These are phyloP conservation scores for Drosophila jambulina DNA, from an alignment of 1,140 invertebrate species.

Conservation along the genomic window DNA sequence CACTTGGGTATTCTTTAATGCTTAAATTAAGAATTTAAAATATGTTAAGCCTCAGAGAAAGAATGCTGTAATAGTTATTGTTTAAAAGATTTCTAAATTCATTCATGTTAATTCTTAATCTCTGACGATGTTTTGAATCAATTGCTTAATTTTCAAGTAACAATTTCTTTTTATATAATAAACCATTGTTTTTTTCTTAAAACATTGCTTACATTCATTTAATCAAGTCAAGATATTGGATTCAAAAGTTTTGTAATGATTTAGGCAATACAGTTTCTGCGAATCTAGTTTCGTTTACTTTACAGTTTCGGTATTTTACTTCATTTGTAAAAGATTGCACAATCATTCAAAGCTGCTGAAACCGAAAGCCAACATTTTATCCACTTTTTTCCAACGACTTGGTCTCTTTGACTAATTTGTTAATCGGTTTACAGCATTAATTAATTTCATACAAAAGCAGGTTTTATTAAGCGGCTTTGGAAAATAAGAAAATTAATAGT, in stretches of 20 bases:
- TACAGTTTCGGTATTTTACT: conserved; percentile 8
- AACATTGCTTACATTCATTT: neutral
- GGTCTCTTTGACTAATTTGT: conserved; percentile 41
- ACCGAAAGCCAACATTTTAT: conserved; percentile 21
- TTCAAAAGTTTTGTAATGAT: neutral
- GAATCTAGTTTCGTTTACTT: conserved; percentile 14
- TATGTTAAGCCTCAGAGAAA: neutral
- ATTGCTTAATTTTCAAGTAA: neutral
- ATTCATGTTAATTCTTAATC: neutral
- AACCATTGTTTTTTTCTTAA: too few relatives aligned
- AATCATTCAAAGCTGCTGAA: conserved; percentile 29
- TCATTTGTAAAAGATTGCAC: conserved; percentile 28
- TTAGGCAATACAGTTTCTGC: conserved; percentile 9
- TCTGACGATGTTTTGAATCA: neutral
- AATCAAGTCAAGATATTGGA: neutral
- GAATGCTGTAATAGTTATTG: neutral
- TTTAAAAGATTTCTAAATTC: too few relatives aligned
- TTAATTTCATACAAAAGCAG: conserved; percentile 23
- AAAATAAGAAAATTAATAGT: neutral
- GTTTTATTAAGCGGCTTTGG: neutral
- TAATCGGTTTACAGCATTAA: conserved; percentile 38
- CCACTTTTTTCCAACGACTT: conserved; percentile 10
- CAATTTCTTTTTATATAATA: too few relatives aligned
- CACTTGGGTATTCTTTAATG: too few relatives aligned
- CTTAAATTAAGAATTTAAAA: too few relatives aligned